A percentile compares a stretch with the other conserved stretches of the same genome.
These are phyloP conservation scores for Trissolcus japonicus DNA, from an alignment of 2,888 invertebrate species.

Conservation along the genomic window DNA sequence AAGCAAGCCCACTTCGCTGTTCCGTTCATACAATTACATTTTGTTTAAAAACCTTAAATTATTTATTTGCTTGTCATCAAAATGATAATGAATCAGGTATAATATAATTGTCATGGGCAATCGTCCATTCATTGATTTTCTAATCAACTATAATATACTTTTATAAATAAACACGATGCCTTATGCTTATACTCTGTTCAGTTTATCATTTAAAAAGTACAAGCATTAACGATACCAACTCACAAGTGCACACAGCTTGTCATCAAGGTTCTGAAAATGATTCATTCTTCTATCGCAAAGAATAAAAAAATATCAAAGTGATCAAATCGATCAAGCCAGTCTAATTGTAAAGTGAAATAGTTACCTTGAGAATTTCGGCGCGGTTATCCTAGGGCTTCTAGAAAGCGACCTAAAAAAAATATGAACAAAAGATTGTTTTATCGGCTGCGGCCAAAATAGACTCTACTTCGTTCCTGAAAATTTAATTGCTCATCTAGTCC, in stretches of 20 bases:
- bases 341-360: background rate
- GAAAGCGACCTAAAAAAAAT: constrained; percentile 71
- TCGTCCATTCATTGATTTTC: background rate
- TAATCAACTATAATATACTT: background rate
- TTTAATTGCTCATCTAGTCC: constrained; percentile 34
- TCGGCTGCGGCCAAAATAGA: constrained; percentile 59
- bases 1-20: too few species aligned
- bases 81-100: constrained; percentile 37
- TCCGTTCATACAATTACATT: too few species aligned
- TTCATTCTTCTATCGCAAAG: too few species aligned
- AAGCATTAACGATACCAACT: constrained; percentile 66
- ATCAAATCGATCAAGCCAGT: too few species aligned
- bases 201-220: constrained; percentile 56
- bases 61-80: constrained; percentile 7
- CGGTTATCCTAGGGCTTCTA: constrained; percentile 68
- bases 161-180: background rate
- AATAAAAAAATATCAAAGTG: background rate
- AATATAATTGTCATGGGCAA: background rate
- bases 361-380: constrained; percentile 70
- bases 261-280: constrained; percentile 64
- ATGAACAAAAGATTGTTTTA: constrained; percentile 67
- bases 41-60: too few species aligned
- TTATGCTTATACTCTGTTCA: constrained; percentile 24
- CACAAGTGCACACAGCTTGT: constrained; percentile 42
- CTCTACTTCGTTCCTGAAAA: constrained; percentile 66